These are phyloP conservation scores for Calcarius lapponicus DNA, from an alignment of 2,797 vertebrate genomes.

Conservation along the genomic window DNA sequence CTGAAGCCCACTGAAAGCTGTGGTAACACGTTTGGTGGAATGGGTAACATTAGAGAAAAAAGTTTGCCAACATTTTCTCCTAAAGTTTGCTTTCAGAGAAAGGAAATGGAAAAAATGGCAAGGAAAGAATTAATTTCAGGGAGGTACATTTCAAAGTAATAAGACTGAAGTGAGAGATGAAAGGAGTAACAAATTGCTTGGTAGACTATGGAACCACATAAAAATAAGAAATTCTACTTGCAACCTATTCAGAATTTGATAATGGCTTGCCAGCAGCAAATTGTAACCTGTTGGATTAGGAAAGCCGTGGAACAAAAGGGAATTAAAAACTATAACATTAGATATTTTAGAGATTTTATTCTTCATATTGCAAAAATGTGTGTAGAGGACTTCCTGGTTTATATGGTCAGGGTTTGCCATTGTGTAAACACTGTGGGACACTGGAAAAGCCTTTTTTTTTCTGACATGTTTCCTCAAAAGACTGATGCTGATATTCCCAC, in stretches of 20 bases:
- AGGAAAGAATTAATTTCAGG: background rate
- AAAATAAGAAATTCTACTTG: background rate
- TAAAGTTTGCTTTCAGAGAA: background rate
- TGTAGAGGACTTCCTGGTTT: background rate
- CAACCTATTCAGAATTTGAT: background rate
- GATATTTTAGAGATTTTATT: background rate
- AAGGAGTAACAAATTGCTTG: background rate
- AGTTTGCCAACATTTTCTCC: background rate
- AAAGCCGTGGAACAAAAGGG: background rate
- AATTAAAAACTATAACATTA: background rate
- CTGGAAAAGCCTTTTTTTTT: background rate
- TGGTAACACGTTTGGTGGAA: rapidly evolving
- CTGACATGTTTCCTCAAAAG: background rate
- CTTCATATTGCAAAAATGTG: background rate
- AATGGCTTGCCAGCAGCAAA: background rate
- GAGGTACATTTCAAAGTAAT: background rate
- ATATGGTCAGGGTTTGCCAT: background rate
- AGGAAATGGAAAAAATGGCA: background rate
- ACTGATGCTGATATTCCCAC: background rate
- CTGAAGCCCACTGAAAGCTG: background rate
- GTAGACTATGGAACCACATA: background rate
- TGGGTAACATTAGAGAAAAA: background rate
- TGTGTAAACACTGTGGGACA: background rate
- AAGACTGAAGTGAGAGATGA: background rate
- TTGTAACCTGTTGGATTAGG: background rate